These are phyloP conservation scores for Eupelmus urozonus DNA, from an alignment of 2,888 invertebrate genomes.

Conservation along the genomic window DNA sequence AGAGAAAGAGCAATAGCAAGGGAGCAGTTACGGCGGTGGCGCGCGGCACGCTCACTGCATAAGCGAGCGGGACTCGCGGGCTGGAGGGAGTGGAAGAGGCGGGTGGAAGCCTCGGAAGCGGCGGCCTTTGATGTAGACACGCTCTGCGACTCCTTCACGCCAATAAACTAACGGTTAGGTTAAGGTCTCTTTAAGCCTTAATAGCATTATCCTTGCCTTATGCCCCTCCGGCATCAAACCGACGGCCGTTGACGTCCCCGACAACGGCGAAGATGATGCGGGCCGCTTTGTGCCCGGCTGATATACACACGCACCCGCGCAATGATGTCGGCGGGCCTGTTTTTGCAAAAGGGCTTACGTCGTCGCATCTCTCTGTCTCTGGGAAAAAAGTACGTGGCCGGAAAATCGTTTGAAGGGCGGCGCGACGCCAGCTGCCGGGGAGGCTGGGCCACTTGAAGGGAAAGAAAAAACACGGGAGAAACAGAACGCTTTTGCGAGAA, in stretches of 20 bases:
- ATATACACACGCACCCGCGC: background rate
- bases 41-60: background rate
- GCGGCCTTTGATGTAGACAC: slow-evolving; percentile 75
- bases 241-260: background rate
- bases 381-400: background rate
- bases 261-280: background rate
- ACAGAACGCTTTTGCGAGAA: background rate
- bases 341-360: background rate
- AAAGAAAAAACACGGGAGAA: background rate
- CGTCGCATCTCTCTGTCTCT: background rate
- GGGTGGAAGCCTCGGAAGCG: slow-evolving; percentile 67
- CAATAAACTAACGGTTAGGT: slow-evolving; percentile 76
- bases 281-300: background rate
- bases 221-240: background rate
- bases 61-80: slow-evolving; percentile 4
- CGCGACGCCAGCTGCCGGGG: no score
- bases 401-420: slow-evolving; percentile 24
- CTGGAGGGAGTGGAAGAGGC: slow-evolving; percentile 9
- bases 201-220: slow-evolving; percentile 73
- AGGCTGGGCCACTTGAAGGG: background rate
- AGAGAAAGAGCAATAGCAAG: slow-evolving; percentile 15
- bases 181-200: slow-evolving; percentile 74
- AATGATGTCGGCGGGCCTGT: background rate
- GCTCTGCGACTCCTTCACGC: slow-evolving; percentile 75
- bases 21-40: slow-evolving; percentile 17